Conservation (phyloP, 64 coral and sea anemone genomes). For the Montipora efflorescens region DNA sequence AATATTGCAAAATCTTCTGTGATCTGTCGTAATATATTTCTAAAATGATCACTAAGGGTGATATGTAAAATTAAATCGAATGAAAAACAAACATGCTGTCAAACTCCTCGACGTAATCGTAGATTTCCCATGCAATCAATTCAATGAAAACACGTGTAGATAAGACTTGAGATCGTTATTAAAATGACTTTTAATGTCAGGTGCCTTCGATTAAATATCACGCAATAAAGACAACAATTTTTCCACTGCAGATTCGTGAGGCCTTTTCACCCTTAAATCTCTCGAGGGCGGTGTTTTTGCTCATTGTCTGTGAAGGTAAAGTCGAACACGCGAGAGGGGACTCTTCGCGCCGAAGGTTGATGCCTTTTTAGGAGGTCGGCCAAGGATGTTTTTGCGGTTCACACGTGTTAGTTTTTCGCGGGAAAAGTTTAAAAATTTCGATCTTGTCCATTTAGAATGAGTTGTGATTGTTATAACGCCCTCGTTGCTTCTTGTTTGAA, state of each 20-base stretch:
- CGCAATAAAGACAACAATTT: neutral
- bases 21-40: neutral
- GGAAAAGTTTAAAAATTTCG: slow-evolving; percentile 7
- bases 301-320: neutral
- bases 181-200: slow-evolving; percentile 23
- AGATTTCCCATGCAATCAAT: slow-evolving; percentile 38
- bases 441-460: neutral
- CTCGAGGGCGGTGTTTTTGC: neutral
- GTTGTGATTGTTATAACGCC: neutral
- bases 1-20: neutral
- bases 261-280: neutral
- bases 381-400: neutral
- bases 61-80: neutral
- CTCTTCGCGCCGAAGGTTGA: slow-evolving; percentile 3
- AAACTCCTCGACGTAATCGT: slow-evolving; percentile 1
- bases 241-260: neutral
- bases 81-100: slow-evolving; percentile 53
- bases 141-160: slow-evolving; percentile 52
- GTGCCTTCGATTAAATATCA: slow-evolving; percentile 47
- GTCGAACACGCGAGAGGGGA: neutral
- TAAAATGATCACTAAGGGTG: neutral
- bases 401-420: slow-evolving; percentile 10
- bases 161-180: slow-evolving; percentile 21
- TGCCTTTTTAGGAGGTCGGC: no score
- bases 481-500: no score